Base-by-base conservation (phyloP, 2,888 invertebrate species). In the Oligia strigilis region DNA sequence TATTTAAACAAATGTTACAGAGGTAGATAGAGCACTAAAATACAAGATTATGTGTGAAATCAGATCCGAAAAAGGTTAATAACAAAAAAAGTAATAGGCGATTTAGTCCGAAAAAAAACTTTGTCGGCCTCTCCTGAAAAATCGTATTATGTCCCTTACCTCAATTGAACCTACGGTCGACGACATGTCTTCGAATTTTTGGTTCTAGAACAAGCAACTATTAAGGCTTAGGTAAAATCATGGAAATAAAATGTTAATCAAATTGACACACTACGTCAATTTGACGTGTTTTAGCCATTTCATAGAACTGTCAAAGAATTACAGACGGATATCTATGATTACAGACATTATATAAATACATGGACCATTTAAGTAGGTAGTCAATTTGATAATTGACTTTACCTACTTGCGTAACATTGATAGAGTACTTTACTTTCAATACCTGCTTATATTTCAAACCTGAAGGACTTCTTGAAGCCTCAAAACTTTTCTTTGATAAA, bases 401-500 rank as follows among this genome's bases (percentile, higher is more conserved):
- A 29, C 69, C 0, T 46, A 19, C 19, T 49, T n/a, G 67, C 43
- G 43, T 49, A 49, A 69, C 11, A 46, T 69, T 29, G 5, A 23
- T 14, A 36, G 8, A 49, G 2, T n/a, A 17, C 8, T 52, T 19
- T 65, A 52, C 23, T 52, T 65, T 49, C 1, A 60, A 49, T 64
- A 46, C 14, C 23, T 43, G 49, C 36, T 60, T 70, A n/a, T 60
- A 58, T 84, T 46, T 62, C 55, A 13, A 55, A 72, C 23, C 64
- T 70, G 43, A 62, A 66, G 67, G 62, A 85, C 14, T 85, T 55
- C 19, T 49, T n/a, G 5, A 52, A 70, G 23, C 66, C 17, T 29
- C 40, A 36, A 11, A 73, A 77, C 46, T 75, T 79, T 75, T 71
- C 52, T 77, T 60, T 43, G 40, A 36, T 9, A 80, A 70, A 23